Base-by-base conservation (phyloP, 2,113 vertebrate species). In the Odontesthes bonariensis region DNA sequence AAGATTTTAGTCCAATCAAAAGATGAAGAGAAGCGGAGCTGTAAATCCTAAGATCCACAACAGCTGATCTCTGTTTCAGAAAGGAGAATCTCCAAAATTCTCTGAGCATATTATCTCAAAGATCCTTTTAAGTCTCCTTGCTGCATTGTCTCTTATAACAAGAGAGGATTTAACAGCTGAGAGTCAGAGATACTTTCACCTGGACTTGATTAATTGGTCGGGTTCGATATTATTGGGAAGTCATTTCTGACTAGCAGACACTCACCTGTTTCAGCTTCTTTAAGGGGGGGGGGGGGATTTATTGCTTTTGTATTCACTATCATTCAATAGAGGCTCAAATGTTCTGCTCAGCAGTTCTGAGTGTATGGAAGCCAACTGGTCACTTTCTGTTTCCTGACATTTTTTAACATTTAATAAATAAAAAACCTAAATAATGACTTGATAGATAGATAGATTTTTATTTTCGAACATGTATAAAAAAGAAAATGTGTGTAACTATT, bases 31-130 rank as follows among this genome's bases (percentile, higher is more conserved):
- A 58, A 47, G 20, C 0, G 19, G 56, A 53, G 61, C 40, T 1
- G 1, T 7, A 55, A 70, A 69, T 66, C 64, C 56, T 13, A 8
- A 84, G 69, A 78, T 75, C 77, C 23, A 69, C 74, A 40, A 32
- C 17, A 32, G 7, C 62, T 81, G 44, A 85, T 78, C 74, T 73
- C 59, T 54, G 38, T 68, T 17, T 77, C 64, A 70, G 20, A 73
- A 54, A 84, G 8, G 19, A 68, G 76, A 78, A 75, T 0, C 0
- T 44, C 59, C 57, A 58, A 17, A 46, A 59, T 35, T 69, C 60
- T 51, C 58, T 17, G 38, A 73, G 52, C 49, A n/a, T 22, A 53
- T 22, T 12, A n/a, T 16, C 17, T 51, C 47, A 38, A 38, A 38
- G 35, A 7, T 38, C 35, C 35, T 38, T 38, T 10, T 38, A n/a